Conservation (phyloP, 2,888 invertebrate species). For the Drosophila histrio region DNA sequence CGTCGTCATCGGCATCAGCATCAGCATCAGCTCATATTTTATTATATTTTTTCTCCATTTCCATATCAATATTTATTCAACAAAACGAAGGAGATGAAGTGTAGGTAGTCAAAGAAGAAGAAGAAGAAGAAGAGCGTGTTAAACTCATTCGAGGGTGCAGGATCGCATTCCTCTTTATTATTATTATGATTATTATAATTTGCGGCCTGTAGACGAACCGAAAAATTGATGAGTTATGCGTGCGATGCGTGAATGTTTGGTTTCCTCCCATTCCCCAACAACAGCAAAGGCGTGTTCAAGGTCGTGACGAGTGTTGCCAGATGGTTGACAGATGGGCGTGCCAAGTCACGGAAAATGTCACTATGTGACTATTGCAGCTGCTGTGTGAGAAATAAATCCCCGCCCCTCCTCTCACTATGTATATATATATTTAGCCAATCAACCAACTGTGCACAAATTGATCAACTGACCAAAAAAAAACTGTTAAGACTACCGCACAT, state of each 20-base stretch:
- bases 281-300: conserved; percentile 32
- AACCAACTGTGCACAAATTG: conserved; percentile 59
- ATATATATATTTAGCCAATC: conserved; percentile 21
- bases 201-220: conserved; percentile 30
- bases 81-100: background rate
- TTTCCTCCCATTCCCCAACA: background rate
- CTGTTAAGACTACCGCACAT: conserved; percentile 32
- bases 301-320: conserved; percentile 52
- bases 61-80: conserved; percentile 63
- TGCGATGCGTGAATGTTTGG: too few relatives aligned
- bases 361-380: conserved; percentile 28
- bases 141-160: conserved; percentile 40
- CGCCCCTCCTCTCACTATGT: background rate
- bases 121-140: background rate
- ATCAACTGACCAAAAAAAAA: conserved; percentile 62
- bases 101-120: background rate
- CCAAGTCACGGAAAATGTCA: conserved; percentile 13
- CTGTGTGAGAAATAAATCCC: background rate
- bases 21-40: conserved; percentile 17
- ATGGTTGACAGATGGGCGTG: conserved; percentile 41
- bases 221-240: conserved; percentile 32
- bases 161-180: conserved; percentile 36
- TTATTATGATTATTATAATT: conserved; percentile 35
- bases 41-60: conserved; percentile 31
- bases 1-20: background rate